Conservation (phyloP, 1,140 invertebrate species). For the Cherax destructor region DNA sequence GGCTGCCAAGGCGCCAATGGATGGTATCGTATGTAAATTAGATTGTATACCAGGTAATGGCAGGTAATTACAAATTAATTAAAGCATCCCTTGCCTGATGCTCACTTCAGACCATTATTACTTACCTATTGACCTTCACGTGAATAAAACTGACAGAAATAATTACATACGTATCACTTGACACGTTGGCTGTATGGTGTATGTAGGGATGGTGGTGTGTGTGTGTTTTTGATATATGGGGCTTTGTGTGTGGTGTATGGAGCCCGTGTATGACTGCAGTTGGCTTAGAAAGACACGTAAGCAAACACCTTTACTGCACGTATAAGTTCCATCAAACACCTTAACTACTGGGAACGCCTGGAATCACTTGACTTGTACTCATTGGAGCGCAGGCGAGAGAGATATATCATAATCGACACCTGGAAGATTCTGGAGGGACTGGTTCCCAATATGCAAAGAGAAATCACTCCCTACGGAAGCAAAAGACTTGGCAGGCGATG, state of each 20-base stretch:
- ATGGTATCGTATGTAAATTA: slow-evolving; percentile 61
- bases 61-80: slow-evolving; percentile 68
- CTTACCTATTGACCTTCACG: slow-evolving; percentile 26
- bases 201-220: neutral
- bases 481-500: no score
- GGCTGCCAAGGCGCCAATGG: neutral
- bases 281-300: no score
- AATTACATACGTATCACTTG: slow-evolving; percentile 21
- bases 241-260: neutral
- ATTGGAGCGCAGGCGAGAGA: no score
- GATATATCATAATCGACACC: no score
- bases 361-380: no score
- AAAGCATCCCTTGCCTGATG: slow-evolving; percentile 28
- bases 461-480: no score
- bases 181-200: neutral
- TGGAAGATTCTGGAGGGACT: no score
- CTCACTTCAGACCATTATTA: slow-evolving; percentile 30
- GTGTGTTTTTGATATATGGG: neutral
- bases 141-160: slow-evolving; percentile 44
- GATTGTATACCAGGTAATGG: slow-evolving; percentile 59
- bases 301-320: no score
- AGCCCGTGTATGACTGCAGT: no score
- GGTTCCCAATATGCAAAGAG: no score
- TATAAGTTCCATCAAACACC: no score
- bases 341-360: no score